These are phyloP conservation scores for Dascyllus trimaculatus DNA, from an alignment of 2,113 vertebrate genomes.

Conservation along the genomic window DNA sequence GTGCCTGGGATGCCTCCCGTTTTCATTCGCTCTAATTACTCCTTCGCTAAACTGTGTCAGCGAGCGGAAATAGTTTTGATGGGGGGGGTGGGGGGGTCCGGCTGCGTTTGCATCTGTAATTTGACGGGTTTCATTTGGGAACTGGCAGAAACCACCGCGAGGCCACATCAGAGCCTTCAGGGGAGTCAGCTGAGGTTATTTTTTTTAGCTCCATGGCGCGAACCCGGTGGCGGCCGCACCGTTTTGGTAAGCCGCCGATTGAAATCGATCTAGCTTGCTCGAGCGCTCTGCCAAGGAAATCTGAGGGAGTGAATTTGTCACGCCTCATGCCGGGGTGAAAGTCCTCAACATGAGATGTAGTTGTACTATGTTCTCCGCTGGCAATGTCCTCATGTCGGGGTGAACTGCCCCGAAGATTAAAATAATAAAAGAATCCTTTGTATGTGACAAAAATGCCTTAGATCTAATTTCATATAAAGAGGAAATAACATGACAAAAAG, in stretches of 20 bases:
- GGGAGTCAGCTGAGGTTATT: conserved; percentile 67
- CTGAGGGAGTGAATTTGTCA: conserved; percentile 61
- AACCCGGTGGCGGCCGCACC: conserved; percentile 73
- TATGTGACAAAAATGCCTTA: not conserved
- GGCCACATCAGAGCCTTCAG: conserved; percentile 74
- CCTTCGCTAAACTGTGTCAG: conserved; percentile 74
- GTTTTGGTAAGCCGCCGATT: conserved; percentile 78
- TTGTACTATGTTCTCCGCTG: conserved; percentile 37
- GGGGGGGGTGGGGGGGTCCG: conserved; percentile 72
- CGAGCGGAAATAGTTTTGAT: conserved; percentile 77
- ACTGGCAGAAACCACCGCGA: conserved; percentile 62
- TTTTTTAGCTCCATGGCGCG: conserved; percentile 76
- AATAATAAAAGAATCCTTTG: not conserved
- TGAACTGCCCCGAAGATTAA: not conserved
- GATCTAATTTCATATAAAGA: not conserved
- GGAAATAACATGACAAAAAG: no score
- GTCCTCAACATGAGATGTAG: conserved; percentile 52
- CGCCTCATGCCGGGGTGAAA: conserved; percentile 45
- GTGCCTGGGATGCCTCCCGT: conserved; percentile 78
- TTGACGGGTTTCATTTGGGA: conserved; percentile 78
- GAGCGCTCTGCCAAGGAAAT: conserved; percentile 62
- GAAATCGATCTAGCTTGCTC: conserved; percentile 75
- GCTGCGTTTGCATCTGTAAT: conserved; percentile 80
- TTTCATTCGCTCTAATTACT: conserved; percentile 81
- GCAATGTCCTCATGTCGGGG: conserved; percentile 13